These are phyloP conservation scores for Syngnathus rostellatus DNA, from an alignment of 2,797 vertebrate genomes.

Conservation along the genomic window DNA sequence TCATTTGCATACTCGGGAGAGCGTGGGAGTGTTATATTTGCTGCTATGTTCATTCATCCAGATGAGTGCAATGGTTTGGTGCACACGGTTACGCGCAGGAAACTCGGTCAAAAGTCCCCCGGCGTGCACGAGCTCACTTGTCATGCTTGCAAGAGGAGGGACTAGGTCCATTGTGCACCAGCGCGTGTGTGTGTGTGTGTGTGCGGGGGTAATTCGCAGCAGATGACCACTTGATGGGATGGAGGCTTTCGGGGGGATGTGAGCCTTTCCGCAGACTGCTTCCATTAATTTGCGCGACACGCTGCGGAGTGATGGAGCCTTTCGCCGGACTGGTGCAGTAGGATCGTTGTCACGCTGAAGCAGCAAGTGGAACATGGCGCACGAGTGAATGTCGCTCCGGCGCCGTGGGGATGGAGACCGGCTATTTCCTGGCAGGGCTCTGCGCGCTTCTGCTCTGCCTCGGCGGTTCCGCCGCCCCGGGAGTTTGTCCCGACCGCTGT, in stretches of 20 bases:
- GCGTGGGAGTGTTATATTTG: no score
- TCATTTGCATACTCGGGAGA: not conserved
- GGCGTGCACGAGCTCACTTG: conserved; percentile 2
- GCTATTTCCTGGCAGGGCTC: conserved; percentile 31
- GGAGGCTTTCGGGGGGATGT: conserved; percentile 55
- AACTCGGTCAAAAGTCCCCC: conserved; percentile 1
- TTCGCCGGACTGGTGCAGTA: conserved; percentile 11
- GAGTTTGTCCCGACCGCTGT: conserved; percentile 81
- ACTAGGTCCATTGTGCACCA: not conserved
- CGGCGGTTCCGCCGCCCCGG: conserved; percentile 46
- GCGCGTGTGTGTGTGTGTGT: no score
- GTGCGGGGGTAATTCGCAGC: conserved; percentile 58
- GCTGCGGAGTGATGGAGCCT: conserved; percentile 24
- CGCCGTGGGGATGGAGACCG: conserved; percentile 67
- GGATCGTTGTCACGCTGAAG: no score
- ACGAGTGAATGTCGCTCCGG: conserved; percentile 34
- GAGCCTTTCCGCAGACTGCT: conserved; percentile 41
- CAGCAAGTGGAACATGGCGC: no score
- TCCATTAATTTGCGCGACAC: conserved; percentile 7
- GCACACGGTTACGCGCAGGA: not conserved
- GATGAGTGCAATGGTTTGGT: not conserved
- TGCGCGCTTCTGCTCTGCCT: conserved; percentile 54
- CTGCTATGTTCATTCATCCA: not conserved
- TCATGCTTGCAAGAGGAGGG: conserved; percentile 5
- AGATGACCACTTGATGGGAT: conserved; percentile 72